Evolutionary conservation across 2,888 invertebrate species (phyloP).

Genomic region (Petrolisthes manimaculis): DNA sequence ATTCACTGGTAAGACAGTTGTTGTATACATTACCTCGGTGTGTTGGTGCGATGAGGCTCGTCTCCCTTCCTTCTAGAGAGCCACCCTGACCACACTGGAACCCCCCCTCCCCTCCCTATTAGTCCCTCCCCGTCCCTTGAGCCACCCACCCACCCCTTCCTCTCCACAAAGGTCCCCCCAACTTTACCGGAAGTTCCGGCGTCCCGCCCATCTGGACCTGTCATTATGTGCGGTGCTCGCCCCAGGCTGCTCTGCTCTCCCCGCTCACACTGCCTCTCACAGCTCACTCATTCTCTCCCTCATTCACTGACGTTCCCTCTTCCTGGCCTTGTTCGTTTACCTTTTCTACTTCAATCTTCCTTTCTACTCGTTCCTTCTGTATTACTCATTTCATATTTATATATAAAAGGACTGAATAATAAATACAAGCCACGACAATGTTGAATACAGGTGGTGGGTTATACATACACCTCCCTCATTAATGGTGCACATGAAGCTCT

Average conservation of each 20-base stretch:
- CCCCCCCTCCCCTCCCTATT: background rate
- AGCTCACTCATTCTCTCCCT: background rate
- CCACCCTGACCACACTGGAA: background rate
- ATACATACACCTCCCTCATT: too few species aligned
- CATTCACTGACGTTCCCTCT: background rate
- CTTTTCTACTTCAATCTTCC: background rate
- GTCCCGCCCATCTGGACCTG: constrained; percentile 51
- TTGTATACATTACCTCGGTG: background rate
- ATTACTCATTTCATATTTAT: too few species aligned
- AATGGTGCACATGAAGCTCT: too few species aligned
- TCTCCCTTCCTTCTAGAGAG: background rate
- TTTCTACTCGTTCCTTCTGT: background rate
- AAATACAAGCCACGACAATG: too few species aligned
- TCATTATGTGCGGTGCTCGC: constrained; percentile 37
- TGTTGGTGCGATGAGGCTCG: background rate
- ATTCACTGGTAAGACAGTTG: too few species aligned
- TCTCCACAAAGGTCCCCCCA: constrained; percentile 6
- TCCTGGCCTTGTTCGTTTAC: background rate
- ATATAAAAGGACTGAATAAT: too few species aligned
- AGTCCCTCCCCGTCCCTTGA: background rate
- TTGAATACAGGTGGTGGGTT: too few species aligned
- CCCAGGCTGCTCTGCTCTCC: background rate
- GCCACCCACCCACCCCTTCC: background rate
- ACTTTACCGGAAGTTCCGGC: constrained; percentile 47
- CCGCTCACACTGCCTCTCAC: background rate